A percentile compares a stretch with the other conserved stretches of the same genome.
Conservation (phyloP, 2,888 invertebrate genomes). For the Agonopterix heracliana region DNA sequence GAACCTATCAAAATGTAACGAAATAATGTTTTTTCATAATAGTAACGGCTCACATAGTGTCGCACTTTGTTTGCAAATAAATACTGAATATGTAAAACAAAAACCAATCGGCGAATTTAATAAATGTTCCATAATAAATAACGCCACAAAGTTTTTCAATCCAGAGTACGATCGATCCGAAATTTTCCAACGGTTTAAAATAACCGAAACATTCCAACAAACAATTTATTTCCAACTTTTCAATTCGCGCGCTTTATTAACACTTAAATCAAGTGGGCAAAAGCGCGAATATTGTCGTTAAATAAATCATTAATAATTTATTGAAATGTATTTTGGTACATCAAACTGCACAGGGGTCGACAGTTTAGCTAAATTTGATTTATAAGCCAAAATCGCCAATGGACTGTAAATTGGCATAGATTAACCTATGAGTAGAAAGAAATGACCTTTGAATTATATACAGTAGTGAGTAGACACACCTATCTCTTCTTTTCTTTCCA, state of each 20-base stretch:
- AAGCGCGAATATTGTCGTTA: constrained; percentile 1
- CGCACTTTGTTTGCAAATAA: too few relatives aligned
- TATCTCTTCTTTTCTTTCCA: too few relatives aligned
- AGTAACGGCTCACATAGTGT: too few relatives aligned
- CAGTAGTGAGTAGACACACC: too few relatives aligned
- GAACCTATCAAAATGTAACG: too few relatives aligned
- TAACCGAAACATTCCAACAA: background rate
- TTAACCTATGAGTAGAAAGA: background rate
- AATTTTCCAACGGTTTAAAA: constrained; percentile 4
- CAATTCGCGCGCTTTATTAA: constrained; percentile 12
- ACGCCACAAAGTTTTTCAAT: constrained; percentile 14
- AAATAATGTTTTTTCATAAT: too few relatives aligned
- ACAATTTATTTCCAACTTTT: constrained; percentile 10
- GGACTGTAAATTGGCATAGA: constrained; percentile 35
- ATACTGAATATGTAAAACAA: background rate
- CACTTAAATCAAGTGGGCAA: constrained; percentile 14
- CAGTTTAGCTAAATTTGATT: constrained; percentile 45
- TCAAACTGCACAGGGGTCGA: constrained; percentile 22
- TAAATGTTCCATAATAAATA: background rate
- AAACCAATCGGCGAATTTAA: background rate
- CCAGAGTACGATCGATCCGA: constrained; percentile 4
- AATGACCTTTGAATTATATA: background rate
- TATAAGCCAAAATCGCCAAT: constrained; percentile 39
- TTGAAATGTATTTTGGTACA: constrained; percentile 21
- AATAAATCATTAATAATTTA: constrained; percentile 16